Evolutionary conservation across 2,797 vertebrate species (phyloP), one percentile per base, ranked within the genome.

Genomic region (Catharus ustulatus): DNA sequence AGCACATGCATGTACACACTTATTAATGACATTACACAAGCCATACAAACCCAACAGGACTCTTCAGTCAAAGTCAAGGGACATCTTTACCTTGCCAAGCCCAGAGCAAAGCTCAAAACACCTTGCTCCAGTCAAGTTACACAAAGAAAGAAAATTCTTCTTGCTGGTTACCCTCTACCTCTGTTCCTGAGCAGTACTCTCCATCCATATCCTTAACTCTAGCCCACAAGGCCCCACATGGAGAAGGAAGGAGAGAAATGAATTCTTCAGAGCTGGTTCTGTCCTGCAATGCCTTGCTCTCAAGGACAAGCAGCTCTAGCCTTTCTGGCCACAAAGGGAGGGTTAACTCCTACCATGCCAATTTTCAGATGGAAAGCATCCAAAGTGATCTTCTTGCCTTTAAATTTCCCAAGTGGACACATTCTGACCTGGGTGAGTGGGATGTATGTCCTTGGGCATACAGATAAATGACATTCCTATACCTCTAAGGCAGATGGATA

Each of bases 191-290:
- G 51, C 26, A 78, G 54, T 30, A 45, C 66, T 81, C 63, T 79
- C 38, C 79, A 79, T 81, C 82, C 55, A 48, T 55, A 46, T 14
- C 29, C 15, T 78, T 76, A 88, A 66, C 34, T 59, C 42, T 32
- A 10, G 61, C 48, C 45, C 48, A 84, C 48, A 86, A 52, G 23
- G 23, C 79, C 93, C 85, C 79, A 81, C 62, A 45, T 18, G 52
- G 34, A 92, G 34, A 36, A 90, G 51, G 79, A 80, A 93, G 66
- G 54, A 93, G 62, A 86, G 61, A 74, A 92, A 82, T 79, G 84
- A 94, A 90, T 93, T 96, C 87, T 84, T 82, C 89, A 76, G 92
- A 94, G 82, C 89, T 94, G 85, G 87, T 86, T 96, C 87, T 86
- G 89, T 93, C 96, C 82, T 94, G 91, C 79, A 96, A 32, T 89